Percentiles rank a stretch among this genome's conserved stretches.
These are phyloP conservation scores for Notarius quadriscutis DNA, from an alignment of 2,113 vertebrate species.

Conservation along the genomic window DNA sequence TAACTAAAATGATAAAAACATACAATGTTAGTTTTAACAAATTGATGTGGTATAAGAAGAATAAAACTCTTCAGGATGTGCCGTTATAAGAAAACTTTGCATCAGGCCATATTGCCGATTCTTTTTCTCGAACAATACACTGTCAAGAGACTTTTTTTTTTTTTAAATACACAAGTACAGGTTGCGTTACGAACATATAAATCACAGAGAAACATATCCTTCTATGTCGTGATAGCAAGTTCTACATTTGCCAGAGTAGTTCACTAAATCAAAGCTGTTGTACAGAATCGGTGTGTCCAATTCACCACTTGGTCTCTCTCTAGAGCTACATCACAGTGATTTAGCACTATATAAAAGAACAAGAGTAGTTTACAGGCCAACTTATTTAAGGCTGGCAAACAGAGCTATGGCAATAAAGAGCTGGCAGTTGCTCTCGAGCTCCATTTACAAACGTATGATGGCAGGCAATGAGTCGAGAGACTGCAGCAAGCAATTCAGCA, in stretches of 20 bases:
- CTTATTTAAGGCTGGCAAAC: constrained; percentile 32
- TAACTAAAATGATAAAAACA: background rate
- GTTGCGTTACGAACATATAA: background rate
- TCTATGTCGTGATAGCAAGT: background rate
- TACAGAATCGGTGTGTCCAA: background rate
- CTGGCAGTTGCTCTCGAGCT: constrained; percentile 5
- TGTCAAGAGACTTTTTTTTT: background rate
- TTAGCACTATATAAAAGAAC: constrained; percentile 9
- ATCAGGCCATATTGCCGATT: background rate
- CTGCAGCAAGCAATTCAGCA: constrained; percentile 2
- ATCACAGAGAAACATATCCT: background rate
- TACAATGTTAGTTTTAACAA: background rate
- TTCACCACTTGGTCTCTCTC: background rate
- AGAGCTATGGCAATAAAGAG: background rate
- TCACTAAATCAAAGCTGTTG: background rate
- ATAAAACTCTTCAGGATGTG: background rate
- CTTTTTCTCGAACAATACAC: background rate
- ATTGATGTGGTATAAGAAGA: background rate
- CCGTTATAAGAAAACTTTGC: background rate
- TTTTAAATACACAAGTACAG: background rate
- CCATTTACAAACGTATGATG: constrained; percentile 22
- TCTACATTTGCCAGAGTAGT: background rate
- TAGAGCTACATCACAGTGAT: constrained; percentile 5
- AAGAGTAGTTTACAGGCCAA: constrained; percentile 18
- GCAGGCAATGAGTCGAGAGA: constrained; percentile 9